phyloP scores from a whole-genome alignment of 2,888 invertebrate genomes.

The Yponomeuta malinellus region DNA sequence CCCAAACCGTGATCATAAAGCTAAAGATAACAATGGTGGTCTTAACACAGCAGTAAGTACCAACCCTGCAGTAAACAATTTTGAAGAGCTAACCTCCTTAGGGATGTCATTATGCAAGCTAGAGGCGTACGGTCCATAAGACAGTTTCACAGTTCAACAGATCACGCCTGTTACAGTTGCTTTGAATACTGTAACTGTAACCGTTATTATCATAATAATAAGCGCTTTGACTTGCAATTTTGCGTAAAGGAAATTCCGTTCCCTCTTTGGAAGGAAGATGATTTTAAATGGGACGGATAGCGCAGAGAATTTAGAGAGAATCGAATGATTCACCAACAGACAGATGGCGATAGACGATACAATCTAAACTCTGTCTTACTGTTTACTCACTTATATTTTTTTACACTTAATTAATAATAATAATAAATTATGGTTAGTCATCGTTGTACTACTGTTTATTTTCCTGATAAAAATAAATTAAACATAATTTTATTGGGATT shows the following conservation, averaged over 20 bases:
- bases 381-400: too few relatives aligned
- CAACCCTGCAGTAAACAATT: not conserved
- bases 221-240: not conserved
- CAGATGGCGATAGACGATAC: too few relatives aligned
- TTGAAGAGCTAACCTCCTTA: not conserved
- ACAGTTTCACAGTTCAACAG: slow-evolving; percentile 7
- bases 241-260: not conserved
- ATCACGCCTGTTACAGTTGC: slow-evolving; percentile 6
- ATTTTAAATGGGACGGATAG: not conserved
- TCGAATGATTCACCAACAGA: too few relatives aligned
- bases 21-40: too few relatives aligned
- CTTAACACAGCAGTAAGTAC: not conserved
- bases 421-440: too few relatives aligned
- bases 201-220: slow-evolving; percentile 7
- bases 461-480: too few relatives aligned
- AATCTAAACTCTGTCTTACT: too few relatives aligned
- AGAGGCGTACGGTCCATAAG: slow-evolving; percentile 1
- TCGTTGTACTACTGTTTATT: too few relatives aligned
- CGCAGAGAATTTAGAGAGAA: too few relatives aligned
- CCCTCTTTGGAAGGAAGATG: not conserved
- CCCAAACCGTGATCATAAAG: too few relatives aligned
- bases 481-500: too few relatives aligned
- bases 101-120: not conserved
- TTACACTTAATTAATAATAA: too few relatives aligned
- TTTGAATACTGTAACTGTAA: slow-evolving; percentile 14